These are phyloP conservation scores for Salvelinus alpinus DNA, from an alignment of 2,113 vertebrate genomes.

Conservation along the genomic window DNA sequence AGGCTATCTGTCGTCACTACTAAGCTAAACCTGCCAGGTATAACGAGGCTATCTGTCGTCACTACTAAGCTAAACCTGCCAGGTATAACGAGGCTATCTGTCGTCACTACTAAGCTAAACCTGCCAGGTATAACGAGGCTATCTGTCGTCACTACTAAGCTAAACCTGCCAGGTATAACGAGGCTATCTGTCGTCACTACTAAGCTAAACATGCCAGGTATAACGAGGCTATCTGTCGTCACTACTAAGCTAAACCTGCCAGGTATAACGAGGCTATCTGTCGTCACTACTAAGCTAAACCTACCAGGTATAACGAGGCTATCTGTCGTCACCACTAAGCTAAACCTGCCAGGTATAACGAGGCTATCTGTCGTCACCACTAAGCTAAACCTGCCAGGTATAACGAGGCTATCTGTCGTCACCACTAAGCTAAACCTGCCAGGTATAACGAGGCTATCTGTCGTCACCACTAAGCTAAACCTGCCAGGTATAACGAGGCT, in stretches of 20 bases:
- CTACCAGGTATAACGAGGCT: constrained; percentile 31
- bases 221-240: background rate
- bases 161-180: constrained; percentile 8
- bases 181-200: background rate
- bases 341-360: constrained; percentile 44
- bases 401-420: constrained; percentile 65
- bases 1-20: no score
- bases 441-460: constrained; percentile 27
- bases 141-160: no score
- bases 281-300: constrained; percentile 45
- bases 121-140: no score
- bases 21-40: no score
- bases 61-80: no score
- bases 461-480: no score
- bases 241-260: constrained; percentile 44
- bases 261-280: constrained; percentile 28
- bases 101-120: no score
- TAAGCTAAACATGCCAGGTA: no score
- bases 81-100: no score
- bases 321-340: constrained; percentile 32
- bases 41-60: no score
- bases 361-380: background rate
- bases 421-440: constrained; percentile 44
- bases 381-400: constrained; percentile 44
- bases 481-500: no score